phyloP scores from a whole-genome alignment of 2,113 vertebrate genomes.

The Carlito syrichta region DNA sequence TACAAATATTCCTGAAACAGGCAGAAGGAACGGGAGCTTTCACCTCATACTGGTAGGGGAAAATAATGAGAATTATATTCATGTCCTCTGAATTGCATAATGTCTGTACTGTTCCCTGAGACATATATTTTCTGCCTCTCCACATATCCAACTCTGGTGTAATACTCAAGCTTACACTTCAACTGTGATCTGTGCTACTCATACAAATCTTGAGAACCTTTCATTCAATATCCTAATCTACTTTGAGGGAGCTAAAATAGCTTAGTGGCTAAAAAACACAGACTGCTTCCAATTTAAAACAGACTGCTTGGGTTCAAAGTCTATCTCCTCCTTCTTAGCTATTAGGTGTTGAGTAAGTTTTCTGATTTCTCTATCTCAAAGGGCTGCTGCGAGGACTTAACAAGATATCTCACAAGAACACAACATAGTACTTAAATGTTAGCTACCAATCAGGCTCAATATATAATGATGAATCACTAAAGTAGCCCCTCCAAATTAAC shows the following conservation, averaged over 20 bases:
- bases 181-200: not conserved
- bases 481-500: not conserved
- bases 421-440: not conserved
- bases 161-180: not conserved
- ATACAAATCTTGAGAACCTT: not conserved
- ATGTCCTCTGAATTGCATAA: not conserved
- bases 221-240: not conserved
- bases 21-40: conserved; percentile 97
- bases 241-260: not conserved
- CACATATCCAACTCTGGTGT: not conserved
- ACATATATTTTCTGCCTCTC: not conserved
- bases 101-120: not conserved
- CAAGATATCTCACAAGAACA: not conserved
- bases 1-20: conserved; percentile 97
- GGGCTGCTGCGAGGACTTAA: not conserved
- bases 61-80: conserved; percentile 36
- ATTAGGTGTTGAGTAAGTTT: not conserved
- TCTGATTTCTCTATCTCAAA: conserved; percentile 32
- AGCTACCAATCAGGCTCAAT: conserved; percentile 4
- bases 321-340: not conserved
- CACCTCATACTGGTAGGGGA: conserved; percentile 92
- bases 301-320: not conserved
- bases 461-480: not conserved
- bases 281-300: not conserved
- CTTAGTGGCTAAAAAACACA: not conserved